Evolutionary conservation across 64 coral and sea anemone species (phyloP).

Genomic region (Astreopora myriophthalma): DNA sequence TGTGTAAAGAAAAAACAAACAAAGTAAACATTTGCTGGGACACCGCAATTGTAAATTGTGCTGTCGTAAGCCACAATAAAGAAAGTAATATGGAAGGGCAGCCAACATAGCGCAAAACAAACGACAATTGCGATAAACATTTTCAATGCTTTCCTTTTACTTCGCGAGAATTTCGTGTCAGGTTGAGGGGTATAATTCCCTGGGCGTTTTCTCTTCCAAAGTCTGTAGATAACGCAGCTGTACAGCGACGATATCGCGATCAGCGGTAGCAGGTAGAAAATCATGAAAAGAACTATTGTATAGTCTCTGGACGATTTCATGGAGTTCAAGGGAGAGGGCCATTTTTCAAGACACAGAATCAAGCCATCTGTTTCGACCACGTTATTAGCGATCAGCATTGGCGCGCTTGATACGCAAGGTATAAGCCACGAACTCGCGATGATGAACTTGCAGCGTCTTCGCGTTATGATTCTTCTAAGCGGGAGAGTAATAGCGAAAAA

Average conservation of each 20-base stretch:
- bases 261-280: constrained; percentile 27
- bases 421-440: constrained; percentile 41
- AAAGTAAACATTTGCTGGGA: constrained; percentile 12
- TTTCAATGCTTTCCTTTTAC: constrained; percentile 39
- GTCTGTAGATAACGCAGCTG: background rate
- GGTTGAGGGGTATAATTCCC: background rate
- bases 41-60: background rate
- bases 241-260: background rate
- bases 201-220: constrained; percentile 36
- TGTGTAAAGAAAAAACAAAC: constrained; percentile 5
- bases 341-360: constrained; percentile 51
- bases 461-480: constrained; percentile 20
- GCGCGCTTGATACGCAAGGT: background rate
- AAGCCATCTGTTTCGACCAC: background rate
- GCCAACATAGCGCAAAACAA: constrained; percentile 65
- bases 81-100: constrained; percentile 49
- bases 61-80: constrained; percentile 7
- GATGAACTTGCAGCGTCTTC: constrained; percentile 1
- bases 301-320: background rate
- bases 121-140: constrained; percentile 61
- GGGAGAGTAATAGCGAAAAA: constrained; percentile 38
- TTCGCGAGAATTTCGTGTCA: background rate
- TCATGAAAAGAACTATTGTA: constrained; percentile 35
- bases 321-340: constrained; percentile 39
- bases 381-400: constrained; percentile 42